Evolutionary conservation across 2,888 invertebrate species (phyloP).

Genomic region (Cantharis rufa): DNA sequence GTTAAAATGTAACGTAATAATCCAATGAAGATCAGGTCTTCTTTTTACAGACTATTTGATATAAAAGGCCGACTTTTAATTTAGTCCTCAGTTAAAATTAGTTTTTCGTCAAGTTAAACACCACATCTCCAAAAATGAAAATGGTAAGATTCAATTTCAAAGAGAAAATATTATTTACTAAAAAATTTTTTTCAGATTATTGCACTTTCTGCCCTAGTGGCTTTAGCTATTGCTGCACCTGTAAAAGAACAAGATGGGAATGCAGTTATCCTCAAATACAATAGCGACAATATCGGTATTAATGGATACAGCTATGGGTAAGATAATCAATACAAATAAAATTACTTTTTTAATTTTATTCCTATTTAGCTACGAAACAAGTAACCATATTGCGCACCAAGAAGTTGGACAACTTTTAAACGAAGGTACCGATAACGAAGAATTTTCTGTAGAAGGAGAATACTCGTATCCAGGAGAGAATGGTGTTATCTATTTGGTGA

Average conservation of each 20-base stretch:
- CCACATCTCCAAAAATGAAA: conserved; percentile 32
- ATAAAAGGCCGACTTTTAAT: conserved; percentile 38
- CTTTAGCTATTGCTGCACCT: conserved; percentile 42
- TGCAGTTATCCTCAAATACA: conserved; percentile 65
- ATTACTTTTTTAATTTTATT: not conserved
- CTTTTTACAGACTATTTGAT: conserved; percentile 33
- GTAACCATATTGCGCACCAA: conserved; percentile 65
- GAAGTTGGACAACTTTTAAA: conserved; percentile 66
- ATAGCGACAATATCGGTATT: conserved; percentile 63
- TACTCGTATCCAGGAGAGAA: conserved; percentile 67
- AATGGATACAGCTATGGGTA: conserved; percentile 51
- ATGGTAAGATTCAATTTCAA: conserved; percentile 21
- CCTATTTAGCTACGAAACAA: conserved; percentile 63
- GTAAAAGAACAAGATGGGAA: conserved; percentile 50
- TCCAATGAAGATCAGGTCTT: conserved; percentile 26
- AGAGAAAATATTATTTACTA: not conserved
- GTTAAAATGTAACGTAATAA: conserved; percentile 37
- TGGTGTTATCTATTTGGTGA: conserved; percentile 66
- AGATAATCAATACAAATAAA: conserved; percentile 28
- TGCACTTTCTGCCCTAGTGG: conserved; percentile 36
- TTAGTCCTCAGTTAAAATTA: conserved; percentile 12
- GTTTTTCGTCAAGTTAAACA: conserved; percentile 20
- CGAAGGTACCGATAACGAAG: conserved; percentile 66
- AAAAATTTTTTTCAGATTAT: conserved; percentile 31
- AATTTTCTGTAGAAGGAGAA: conserved; percentile 64